Percentiles rank a stretch among this genome's conserved stretches.
These are phyloP conservation scores for Epistrophe grossulariae DNA, from an alignment of 2,888 invertebrate genomes.

Conservation along the genomic window DNA sequence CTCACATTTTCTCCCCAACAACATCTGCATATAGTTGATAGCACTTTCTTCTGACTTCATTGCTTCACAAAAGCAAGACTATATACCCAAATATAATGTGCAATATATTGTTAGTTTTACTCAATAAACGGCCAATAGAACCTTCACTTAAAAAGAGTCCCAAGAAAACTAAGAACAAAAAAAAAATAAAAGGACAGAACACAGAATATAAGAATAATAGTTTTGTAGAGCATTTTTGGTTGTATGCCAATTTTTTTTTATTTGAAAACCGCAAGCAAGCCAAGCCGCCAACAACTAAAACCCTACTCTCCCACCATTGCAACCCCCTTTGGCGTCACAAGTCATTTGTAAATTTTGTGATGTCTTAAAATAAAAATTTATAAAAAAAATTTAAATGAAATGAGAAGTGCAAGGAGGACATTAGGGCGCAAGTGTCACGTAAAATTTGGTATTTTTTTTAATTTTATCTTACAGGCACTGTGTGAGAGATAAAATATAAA, in stretches of 20 bases:
- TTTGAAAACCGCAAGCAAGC: constrained; percentile 38
- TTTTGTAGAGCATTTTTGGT: constrained; percentile 69
- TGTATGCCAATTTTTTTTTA: constrained; percentile 59
- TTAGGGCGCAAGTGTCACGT: constrained; percentile 66
- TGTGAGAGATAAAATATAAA: constrained; percentile 2
- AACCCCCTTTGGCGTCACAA: constrained; percentile 48
- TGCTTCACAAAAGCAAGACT: constrained; percentile 29
- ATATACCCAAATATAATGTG: constrained; percentile 39
- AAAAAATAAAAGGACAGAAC: constrained; percentile 20
- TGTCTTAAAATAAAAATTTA: constrained; percentile 25
- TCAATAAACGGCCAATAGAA: constrained; percentile 52
- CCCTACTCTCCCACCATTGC: constrained; percentile 36
- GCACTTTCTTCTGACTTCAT: constrained; percentile 51
- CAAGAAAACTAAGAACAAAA: constrained; percentile 2
- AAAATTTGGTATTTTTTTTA: constrained; percentile 52
- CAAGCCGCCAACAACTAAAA: constrained; percentile 24
- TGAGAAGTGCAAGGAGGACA: constrained; percentile 56
- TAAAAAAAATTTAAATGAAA: constrained; percentile 25
- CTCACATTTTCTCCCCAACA: not conserved
- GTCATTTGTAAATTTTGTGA: constrained; percentile 65
- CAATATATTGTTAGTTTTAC: constrained; percentile 50
- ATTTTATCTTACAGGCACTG: not conserved
- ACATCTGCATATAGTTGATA: constrained; percentile 46
- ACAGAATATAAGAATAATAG: constrained; percentile 65
- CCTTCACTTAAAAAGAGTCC: constrained; percentile 38